Percentiles rank a stretch among this genome's conserved stretches.
Conservation (phyloP, 2,113 vertebrate species). For the Rhabdomys dilectus region DNA sequence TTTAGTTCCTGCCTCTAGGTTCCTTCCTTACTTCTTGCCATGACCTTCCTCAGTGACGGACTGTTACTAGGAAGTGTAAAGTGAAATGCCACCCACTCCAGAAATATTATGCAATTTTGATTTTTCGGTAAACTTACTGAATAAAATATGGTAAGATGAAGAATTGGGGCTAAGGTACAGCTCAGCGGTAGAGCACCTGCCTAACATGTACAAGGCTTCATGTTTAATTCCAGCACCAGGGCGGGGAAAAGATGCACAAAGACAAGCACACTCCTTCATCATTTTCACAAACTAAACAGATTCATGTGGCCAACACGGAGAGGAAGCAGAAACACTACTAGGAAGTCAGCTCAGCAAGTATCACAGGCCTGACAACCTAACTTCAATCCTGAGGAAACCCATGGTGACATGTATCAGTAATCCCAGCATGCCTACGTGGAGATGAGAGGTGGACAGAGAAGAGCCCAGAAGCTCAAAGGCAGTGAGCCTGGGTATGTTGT, state of each 20-base stretch:
- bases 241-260: neutral
- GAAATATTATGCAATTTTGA: neutral
- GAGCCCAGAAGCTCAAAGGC: neutral
- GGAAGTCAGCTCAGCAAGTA: neutral
- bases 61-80: neutral
- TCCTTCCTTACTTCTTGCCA: neutral
- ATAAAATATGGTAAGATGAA: neutral
- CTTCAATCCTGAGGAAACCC: neutral
- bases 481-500: neutral
- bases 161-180: neutral
- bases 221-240: neutral
- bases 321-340: neutral
- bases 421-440: neutral
- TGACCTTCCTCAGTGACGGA: neutral
- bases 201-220: neutral
- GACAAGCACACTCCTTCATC: neutral
- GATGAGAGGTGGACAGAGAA: neutral
- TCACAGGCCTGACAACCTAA: neutral
- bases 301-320: neutral
- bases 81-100: neutral
- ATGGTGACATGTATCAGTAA: neutral
- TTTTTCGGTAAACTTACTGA: neutral
- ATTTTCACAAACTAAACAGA: constrained; percentile 38
- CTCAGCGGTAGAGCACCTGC: neutral
- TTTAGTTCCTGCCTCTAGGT: neutral